Percentiles rank a stretch among this genome's conserved stretches.
Evolutionary conservation across 1,140 invertebrate species (phyloP).

Genomic region (Pogonognathellus flavescens): DNA sequence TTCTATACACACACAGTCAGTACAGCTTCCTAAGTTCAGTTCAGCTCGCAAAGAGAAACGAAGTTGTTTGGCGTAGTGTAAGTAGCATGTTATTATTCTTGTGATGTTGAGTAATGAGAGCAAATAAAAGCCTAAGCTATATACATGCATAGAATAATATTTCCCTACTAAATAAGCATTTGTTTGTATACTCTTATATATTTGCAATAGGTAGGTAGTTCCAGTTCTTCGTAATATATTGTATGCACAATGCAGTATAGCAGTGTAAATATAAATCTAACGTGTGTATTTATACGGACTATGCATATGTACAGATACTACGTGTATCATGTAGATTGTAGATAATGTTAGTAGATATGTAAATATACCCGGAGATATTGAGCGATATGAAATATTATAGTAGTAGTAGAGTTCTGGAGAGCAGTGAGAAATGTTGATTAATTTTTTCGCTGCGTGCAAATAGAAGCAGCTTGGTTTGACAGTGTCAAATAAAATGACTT

Average conservation of each 20-base stretch:
- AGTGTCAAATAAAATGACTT: conserved; percentile 7
- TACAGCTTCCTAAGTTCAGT: too few species aligned
- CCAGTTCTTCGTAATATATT: too few species aligned
- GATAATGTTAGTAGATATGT: too few species aligned
- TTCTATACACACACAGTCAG: too few species aligned
- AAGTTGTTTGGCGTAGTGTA: too few species aligned
- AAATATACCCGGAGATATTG: too few species aligned
- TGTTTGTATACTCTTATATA: not conserved
- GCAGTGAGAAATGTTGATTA: not conserved
- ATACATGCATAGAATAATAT: not conserved
- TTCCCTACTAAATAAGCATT: not conserved
- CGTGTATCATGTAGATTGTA: too few species aligned
- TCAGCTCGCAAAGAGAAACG: too few species aligned
- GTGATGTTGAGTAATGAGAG: conserved; percentile 30
- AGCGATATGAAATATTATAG: too few species aligned
- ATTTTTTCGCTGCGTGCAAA: not conserved
- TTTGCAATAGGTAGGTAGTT: not conserved
- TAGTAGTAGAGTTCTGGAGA: not conserved
- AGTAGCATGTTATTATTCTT: not conserved
- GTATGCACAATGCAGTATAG: not conserved
- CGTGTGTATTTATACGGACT: not conserved
- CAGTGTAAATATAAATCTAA: not conserved
- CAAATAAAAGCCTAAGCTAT: not conserved
- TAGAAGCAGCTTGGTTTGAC: not conserved
- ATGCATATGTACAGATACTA: not conserved